Base-by-base conservation (phyloP, 2,797 vertebrate genomes). In the Spinibarbus caldwelli region DNA sequence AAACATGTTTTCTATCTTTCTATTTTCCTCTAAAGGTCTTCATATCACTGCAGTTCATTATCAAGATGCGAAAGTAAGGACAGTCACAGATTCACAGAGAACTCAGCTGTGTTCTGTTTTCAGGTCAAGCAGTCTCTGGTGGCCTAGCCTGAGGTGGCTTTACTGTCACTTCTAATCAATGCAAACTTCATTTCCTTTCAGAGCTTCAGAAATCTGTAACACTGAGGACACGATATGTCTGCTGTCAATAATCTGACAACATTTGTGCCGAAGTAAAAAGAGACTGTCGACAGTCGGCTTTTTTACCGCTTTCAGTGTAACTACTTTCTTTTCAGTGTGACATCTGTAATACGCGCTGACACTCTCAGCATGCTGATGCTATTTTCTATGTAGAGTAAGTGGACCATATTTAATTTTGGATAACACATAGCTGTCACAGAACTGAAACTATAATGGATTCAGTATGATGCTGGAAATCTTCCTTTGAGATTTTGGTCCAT, bases 111-210 rank as follows among this genome's bases (percentile, higher is more conserved):
- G 57, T 66, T 67, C 54, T 62, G 43, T 85, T 86, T 86, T 52
- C 57, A 80, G 72, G 71, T 81, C 78, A 81, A 76, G 70, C 26
- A 66, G 78, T 79, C 79, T 81, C 84, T 68, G 47, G n/a, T 86
- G 57, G 45, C 57, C 26, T 67, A 67, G 78, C 78, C 78, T 76
- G 70, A 29, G 59, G 78, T 86, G 68, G 7, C 54, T 26, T 71
- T 67, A 19, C 66, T 83, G 78, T 57, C 82, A 80, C 77, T 80
- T 47, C 75, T 47, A 41, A 80, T 87, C 86, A 68, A 76, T 77
- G 47, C 86, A 73, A 59, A 73, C 17, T 64, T 77, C 3, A 21
- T 54, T 54, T 43, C 31, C 73, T 62, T 49, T 62, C 36, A 72
- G 15, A 49, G 15, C 38, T 59, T 67, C 31, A 73, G 10, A 71